These are phyloP conservation scores for Cotesia congregata DNA, from an alignment of 2,888 invertebrate species.

Conservation along the genomic window DNA sequence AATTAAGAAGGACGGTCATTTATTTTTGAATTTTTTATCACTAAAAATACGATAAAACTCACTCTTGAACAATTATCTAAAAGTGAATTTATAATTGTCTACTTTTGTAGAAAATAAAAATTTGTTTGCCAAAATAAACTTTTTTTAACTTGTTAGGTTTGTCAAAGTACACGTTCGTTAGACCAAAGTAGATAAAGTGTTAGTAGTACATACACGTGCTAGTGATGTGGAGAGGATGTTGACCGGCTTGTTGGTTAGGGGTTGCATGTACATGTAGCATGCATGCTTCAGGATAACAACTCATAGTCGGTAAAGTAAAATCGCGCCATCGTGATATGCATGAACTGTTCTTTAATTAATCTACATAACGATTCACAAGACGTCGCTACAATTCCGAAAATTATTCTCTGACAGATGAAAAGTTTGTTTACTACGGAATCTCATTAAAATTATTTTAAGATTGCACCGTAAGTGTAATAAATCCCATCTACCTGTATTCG, in stretches of 20 bases:
- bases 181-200: neutral
- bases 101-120: too few relatives aligned
- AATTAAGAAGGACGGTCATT: too few relatives aligned
- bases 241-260: constrained; percentile 37
- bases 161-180: neutral
- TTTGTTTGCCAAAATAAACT: neutral
- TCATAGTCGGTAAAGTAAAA: constrained; percentile 58
- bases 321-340: constrained; percentile 60
- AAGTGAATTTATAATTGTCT: too few relatives aligned
- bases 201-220: constrained; percentile 26
- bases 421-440: constrained; percentile 9
- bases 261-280: constrained; percentile 66
- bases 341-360: constrained; percentile 59
- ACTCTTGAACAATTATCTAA: too few relatives aligned
- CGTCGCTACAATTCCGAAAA: constrained; percentile 19
- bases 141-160: neutral
- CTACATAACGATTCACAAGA: constrained; percentile 48
- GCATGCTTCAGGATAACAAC: constrained; percentile 66
- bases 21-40: too few relatives aligned
- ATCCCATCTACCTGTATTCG: neutral
- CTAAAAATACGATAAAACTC: too few relatives aligned
- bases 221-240: constrained; percentile 19
- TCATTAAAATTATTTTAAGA: neutral
- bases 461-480: neutral
- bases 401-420: constrained; percentile 18